Base-by-base conservation (phyloP, 92 coral and sea anemone genomes). In the Porites rus region DNA sequence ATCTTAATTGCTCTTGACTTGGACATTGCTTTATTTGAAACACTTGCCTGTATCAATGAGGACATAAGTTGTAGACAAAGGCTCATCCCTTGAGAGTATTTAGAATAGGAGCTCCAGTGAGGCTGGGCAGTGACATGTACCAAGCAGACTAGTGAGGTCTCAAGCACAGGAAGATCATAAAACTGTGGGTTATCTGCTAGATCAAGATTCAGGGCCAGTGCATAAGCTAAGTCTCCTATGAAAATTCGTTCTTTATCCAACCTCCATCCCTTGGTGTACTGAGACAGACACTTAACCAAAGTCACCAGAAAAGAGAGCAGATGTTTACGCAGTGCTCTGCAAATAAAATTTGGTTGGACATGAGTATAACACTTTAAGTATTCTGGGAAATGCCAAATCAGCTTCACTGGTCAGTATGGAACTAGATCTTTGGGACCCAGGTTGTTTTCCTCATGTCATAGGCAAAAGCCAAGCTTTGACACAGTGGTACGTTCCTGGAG, bases 111-210 rank as follows among this genome's bases (percentile, higher is more conserved):
- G 78, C 98, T 96, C 93, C 98, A 96, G 56, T 88, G 86, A 53
- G 94, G 88, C 59, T 94, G 94, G 0, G 98, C 89, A 25, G 96
- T 91, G 78, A 96, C 78, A 52, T 95, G 96, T 19, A 92, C 86
- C 69, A 96, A 83, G 80, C 99, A 96, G 79, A 93, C 94, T 3
- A 96, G 80, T 14, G 99, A 93, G 7, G 95, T 95, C 89, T 96
- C 99, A 58, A 96, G 71, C 80, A 93, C 91, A 21, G 99, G 98
- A 9, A 96, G 93, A 51, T 96, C 99, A 73, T 96, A 96, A 81
- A 92, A 96, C 83, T 95, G 96, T 9, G 99, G 99, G 67, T 95
- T 96, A 76, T 96, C 99, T 16, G 95, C 96, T 21, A 96, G 89
- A 81, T 95, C 98, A 28, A 96, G 90, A 87, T 96, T 94, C 66